These are phyloP conservation scores for human DNA, from an alignment of 2,113 vertebrate species.

Conservation along the genomic window GRCh38 chr7:78146001-78146500, in stretches of 20 bases:
- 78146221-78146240: neutral
- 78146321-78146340: neutral
- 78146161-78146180: neutral
- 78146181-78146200: neutral
- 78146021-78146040: neutral
- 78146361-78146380: neutral
- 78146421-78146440: neutral
- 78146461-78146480: conserved; percentile 8
- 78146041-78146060: neutral
- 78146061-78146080: neutral
- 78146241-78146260: neutral
- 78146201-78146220: neutral
- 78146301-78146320: neutral
- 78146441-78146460: conserved; percentile 21
- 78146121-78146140: neutral
- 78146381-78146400: neutral
- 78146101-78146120: neutral
- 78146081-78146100: neutral
- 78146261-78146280: conserved; percentile 22
- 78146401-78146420: conserved; percentile 27
- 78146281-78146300: neutral
- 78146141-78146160: neutral
- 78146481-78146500: conserved; percentile 45
- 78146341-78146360: neutral
- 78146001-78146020: neutral